Evolutionary conservation across 2,113 vertebrate genomes (phyloP).

Genomic region (Laticauda colubrina): DNA sequence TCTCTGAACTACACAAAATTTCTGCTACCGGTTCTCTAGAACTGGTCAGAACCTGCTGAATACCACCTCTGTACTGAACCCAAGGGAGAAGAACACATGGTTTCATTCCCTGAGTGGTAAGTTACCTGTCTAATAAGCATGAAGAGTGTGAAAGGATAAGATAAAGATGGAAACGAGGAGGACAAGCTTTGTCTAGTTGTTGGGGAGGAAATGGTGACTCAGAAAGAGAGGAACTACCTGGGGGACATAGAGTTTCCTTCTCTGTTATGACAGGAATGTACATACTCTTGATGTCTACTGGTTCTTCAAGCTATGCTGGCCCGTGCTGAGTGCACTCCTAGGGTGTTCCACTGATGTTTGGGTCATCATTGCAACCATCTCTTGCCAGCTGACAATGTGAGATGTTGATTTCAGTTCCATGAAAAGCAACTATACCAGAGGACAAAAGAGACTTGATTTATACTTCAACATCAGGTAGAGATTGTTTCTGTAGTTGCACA

Average conservation of each 20-base stretch:
- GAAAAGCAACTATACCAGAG: not conserved
- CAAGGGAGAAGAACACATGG: no score
- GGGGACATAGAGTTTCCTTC: not conserved
- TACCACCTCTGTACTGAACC: not conserved
- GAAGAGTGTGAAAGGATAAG: not conserved
- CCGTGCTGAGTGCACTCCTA: not conserved
- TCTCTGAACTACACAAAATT: no score
- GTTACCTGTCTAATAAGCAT: not conserved
- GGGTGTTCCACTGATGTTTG: not conserved
- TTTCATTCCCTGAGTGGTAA: not conserved
- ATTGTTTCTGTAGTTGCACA: not conserved
- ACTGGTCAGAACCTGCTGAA: no score
- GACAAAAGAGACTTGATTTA: not conserved
- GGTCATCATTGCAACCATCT: no score
- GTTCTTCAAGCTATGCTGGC: conserved; percentile 5
- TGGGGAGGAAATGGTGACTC: conserved; percentile 7
- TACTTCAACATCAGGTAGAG: no score
- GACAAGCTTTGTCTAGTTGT: not conserved
- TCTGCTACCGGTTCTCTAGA: no score
- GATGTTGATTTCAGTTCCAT: not conserved
- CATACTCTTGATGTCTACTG: not conserved
- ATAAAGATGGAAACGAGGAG: not conserved
- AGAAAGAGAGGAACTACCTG: conserved; percentile 6
- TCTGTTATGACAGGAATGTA: conserved; percentile 7
- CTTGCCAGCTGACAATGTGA: not conserved